A percentile compares a stretch with the other conserved stretches of the same genome.
Evolutionary conservation across 2,888 invertebrate species (phyloP).

Genomic region (Hypercompe scribonia): DNA sequence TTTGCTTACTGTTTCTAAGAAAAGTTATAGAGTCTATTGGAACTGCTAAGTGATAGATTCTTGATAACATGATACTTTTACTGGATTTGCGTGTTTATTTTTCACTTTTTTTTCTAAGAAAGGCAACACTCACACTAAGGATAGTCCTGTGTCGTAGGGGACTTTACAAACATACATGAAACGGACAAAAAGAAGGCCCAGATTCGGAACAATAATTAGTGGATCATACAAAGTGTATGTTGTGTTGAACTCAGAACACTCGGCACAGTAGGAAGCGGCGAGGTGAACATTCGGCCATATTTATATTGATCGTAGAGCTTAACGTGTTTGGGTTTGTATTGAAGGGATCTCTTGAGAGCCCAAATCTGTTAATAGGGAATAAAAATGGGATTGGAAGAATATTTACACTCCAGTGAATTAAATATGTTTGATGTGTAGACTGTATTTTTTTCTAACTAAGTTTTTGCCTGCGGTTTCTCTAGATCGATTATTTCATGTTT

Average conservation of each 20-base stretch:
- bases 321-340: background rate
- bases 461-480: too few species aligned
- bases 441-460: background rate
- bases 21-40: background rate
- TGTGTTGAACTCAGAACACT: too few species aligned
- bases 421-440: background rate
- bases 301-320: background rate
- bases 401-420: background rate
- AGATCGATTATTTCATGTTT: too few species aligned
- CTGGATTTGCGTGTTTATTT: background rate
- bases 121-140: too few species aligned
- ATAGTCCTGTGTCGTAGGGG: too few species aligned
- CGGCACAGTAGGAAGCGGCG: background rate
- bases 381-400: background rate
- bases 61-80: background rate
- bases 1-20: background rate
- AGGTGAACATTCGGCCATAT: background rate
- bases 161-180: too few species aligned
- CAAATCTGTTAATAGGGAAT: background rate
- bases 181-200: too few species aligned
- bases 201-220: too few species aligned
- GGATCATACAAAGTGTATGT: too few species aligned
- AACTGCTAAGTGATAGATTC: background rate
- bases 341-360: background rate
- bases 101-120: too few species aligned